Evolutionary conservation across 2,888 invertebrate species (phyloP), one percentile per base, ranked within the genome.

Genomic region (Drosophila rellima): DNA sequence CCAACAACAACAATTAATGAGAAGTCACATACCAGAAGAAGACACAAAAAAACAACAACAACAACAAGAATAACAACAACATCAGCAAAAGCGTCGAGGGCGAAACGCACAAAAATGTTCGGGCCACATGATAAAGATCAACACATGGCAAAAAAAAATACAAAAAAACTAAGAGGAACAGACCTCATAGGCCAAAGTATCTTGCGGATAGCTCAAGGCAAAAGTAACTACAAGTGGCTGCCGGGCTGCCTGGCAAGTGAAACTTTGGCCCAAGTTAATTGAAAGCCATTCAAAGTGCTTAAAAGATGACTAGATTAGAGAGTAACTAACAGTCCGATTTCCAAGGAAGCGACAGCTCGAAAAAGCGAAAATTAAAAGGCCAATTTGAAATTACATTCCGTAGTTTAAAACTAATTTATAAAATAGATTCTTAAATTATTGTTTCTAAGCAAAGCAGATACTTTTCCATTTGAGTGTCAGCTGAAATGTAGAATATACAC

Each of bases 1-100:
- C 77, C 73, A 73, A 65, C 69, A 81, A 78, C 83, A 78, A 78
- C 81, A 81, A 83, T 83, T 81, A 82, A 83, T 82, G 79, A 80
- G 79, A 74, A 81, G 81, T 81, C 83, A 77, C 81, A 79, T 81
- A 80, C 80, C 70, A 78, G 56, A 52, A 18, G 35, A 59, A 64
- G 59, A 45, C 45, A 45, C 31, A 33, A 26, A 15, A 15, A 29
- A 60, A 71, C 42, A 68, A 65, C 61, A 64, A 72, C 55, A 74
- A 59, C 61, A 70, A 62, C 52, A 42, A 35, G n/a, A 15, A 20
- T 26, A 60, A 71, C 42, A 67, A 64, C 61, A 64, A 72, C 55
- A 74, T 56, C 61, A 70, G 60, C 50, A 42, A 37, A 26, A 47
- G 39, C 50, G 47, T 54, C 65, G 78, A 75, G 67, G 59, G 74